phyloP scores from a whole-genome alignment of 1,140 invertebrate genomes.

The Polypedilum pembai region DNA sequence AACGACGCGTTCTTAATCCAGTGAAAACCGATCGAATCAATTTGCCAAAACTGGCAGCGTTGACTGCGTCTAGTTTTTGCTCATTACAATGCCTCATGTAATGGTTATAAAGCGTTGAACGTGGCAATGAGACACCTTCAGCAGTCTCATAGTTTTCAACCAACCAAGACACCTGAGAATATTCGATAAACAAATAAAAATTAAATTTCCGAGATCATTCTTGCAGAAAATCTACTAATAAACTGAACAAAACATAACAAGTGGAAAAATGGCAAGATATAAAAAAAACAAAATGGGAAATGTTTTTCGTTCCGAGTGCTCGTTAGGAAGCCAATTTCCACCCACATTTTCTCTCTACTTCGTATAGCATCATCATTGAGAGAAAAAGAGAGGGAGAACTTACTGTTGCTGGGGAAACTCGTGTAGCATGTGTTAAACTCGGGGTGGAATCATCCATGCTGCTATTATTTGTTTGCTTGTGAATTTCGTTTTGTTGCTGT shows the following conservation, averaged over 20 bases:
- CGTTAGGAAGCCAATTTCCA: not conserved
- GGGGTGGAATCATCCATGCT: constrained; percentile 50
- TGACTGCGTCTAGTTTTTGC: constrained; percentile 93
- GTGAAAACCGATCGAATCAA: constrained; percentile 96
- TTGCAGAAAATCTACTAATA: constrained; percentile 3
- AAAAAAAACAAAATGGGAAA: constrained; percentile 30
- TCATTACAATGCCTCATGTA: constrained; percentile 92
- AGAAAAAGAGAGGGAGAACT: constrained; percentile 45
- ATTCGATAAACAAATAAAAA: constrained; percentile 30
- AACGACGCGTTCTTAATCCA: constrained; percentile 82
- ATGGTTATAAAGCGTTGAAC: constrained; percentile 94
- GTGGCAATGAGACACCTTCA: constrained; percentile 91
- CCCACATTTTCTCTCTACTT: not conserved
- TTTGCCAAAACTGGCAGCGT: constrained; percentile 98
- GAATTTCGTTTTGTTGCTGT: constrained; percentile 49
- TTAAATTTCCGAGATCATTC: constrained; percentile 24
- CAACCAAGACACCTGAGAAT: constrained; percentile 84
- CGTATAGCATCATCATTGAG: not conserved
- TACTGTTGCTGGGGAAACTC: constrained; percentile 83
- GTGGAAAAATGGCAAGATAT: not conserved
- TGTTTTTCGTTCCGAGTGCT: constrained; percentile 28
- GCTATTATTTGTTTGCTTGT: constrained; percentile 43
- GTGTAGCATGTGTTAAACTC: constrained; percentile 70
- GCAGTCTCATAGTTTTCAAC: constrained; percentile 97
- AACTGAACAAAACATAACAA: not conserved